A percentile compares a stretch with the other conserved stretches of the same genome.
Conservation (phyloP, 2,113 vertebrate species). For the Bubo blakistoni region DNA sequence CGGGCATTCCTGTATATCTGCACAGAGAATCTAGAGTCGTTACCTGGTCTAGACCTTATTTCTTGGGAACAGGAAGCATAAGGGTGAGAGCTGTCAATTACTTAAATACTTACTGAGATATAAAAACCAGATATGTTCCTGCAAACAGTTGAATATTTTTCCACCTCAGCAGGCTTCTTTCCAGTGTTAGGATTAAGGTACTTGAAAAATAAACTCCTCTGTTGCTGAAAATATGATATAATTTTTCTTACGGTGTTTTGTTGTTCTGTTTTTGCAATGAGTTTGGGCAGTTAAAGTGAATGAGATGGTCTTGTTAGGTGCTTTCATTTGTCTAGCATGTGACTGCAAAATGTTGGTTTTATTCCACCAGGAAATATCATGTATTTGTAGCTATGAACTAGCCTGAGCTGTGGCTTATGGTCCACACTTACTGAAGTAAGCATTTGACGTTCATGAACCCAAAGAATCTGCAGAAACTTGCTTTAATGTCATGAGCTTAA, state of each 20-base stretch:
- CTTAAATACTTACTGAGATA: background rate
- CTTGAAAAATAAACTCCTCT: background rate
- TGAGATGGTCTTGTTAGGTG: background rate
- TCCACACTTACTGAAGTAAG: background rate
- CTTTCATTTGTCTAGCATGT: background rate
- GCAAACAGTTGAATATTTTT: background rate
- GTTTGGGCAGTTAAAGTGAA: background rate
- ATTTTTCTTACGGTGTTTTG: background rate
- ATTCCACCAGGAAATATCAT: background rate
- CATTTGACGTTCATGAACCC: background rate
- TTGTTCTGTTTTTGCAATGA: background rate
- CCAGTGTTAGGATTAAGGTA: background rate
- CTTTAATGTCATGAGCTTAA: background rate
- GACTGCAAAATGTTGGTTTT: background rate
- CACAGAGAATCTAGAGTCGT: constrained; percentile 98
- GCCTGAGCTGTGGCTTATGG: background rate
- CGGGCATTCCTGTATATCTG: constrained; percentile 97
- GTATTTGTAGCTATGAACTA: background rate
- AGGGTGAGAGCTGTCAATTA: constrained; percentile 77
- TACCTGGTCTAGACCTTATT: constrained; percentile 98
- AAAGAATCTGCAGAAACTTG: background rate
- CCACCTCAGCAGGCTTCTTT: background rate
- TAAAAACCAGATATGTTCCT: background rate
- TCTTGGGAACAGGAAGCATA: constrained; percentile 98
- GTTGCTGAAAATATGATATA: background rate